A percentile compares a stretch with the other conserved stretches of the same genome.
Conservation (phyloP, 1,140 invertebrate genomes). For the Drosophila sucinea region DNA sequence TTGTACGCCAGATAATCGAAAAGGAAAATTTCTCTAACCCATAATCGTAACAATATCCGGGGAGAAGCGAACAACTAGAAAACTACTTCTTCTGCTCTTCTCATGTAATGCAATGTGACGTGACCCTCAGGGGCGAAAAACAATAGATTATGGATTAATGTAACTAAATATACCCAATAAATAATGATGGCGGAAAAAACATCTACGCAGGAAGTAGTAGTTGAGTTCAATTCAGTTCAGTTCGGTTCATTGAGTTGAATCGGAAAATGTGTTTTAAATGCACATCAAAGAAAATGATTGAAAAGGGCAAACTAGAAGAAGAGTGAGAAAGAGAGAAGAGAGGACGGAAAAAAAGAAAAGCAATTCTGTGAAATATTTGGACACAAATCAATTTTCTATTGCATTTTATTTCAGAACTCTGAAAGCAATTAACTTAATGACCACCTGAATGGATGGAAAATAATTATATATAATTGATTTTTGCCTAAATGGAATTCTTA, state of each 20-base stretch:
- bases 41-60: background rate
- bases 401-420: slow-evolving; percentile 4
- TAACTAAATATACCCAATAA: slow-evolving; percentile 16
- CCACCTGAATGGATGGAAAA: slow-evolving; percentile 35
- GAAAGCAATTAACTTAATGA: slow-evolving; percentile 43
- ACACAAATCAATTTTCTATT: slow-evolving; percentile 24
- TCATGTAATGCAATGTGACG: slow-evolving; percentile 51
- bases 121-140: slow-evolving; percentile 15
- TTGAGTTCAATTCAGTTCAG: background rate
- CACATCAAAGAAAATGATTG: slow-evolving; percentile 1
- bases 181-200: background rate
- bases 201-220: background rate
- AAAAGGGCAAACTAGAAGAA: slow-evolving; percentile 8
- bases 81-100: background rate
- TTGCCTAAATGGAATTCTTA: slow-evolving; percentile 12
- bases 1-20: slow-evolving; percentile 51
- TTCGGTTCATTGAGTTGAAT: slow-evolving; percentile 16
- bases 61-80: background rate
- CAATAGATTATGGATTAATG: slow-evolving; percentile 23
- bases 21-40: slow-evolving; percentile 8
- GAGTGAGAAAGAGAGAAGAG: background rate
- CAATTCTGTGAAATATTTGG: slow-evolving; percentile 13
- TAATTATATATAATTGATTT: slow-evolving; percentile 15
- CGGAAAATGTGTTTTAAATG: slow-evolving; percentile 24
- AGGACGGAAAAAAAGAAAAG: slow-evolving; percentile 11